These are phyloP conservation scores for Petrolisthes cinctipes DNA, from an alignment of 2,888 invertebrate species.

Conservation along the genomic window DNA sequence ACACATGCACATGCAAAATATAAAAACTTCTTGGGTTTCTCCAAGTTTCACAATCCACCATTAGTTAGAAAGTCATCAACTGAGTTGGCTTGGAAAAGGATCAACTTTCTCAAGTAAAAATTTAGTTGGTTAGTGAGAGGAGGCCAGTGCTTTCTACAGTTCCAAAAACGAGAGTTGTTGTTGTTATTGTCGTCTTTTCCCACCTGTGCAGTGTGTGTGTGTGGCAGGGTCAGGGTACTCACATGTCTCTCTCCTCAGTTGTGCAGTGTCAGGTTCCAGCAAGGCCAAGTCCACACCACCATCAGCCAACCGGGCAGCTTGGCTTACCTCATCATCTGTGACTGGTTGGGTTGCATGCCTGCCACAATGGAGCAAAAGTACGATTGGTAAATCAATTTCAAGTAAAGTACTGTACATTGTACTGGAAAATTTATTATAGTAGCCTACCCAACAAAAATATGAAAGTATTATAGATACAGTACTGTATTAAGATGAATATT, in stretches of 20 bases:
- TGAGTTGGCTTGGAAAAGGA: slow-evolving; percentile 33
- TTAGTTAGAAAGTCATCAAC: background rate
- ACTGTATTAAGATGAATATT: too few species aligned
- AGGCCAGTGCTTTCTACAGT: background rate
- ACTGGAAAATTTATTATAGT: too few species aligned
- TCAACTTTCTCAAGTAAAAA: background rate
- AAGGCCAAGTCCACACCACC: slow-evolving; percentile 31
- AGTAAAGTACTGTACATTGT: too few species aligned
- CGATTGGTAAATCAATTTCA: too few species aligned
- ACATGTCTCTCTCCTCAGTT: slow-evolving; percentile 41
- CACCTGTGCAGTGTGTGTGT: background rate
- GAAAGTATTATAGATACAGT: too few species aligned
- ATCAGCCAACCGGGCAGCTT: slow-evolving; percentile 54
- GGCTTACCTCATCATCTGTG: slow-evolving; percentile 62
- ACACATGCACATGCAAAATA: slow-evolving; percentile 47
- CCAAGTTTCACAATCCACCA: background rate
- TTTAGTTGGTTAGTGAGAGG: background rate
- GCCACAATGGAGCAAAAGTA: background rate
- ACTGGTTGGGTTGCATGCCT: slow-evolving; percentile 65
- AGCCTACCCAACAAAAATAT: too few species aligned
- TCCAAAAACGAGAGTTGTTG: background rate
- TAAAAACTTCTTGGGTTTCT: slow-evolving; percentile 13
- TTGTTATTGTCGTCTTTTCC: background rate
- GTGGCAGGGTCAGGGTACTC: background rate
- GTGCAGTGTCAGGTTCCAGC: slow-evolving; percentile 29